Conservation (phyloP, 2,113 vertebrate genomes). For the Zonotrichia leucophrys region DNA sequence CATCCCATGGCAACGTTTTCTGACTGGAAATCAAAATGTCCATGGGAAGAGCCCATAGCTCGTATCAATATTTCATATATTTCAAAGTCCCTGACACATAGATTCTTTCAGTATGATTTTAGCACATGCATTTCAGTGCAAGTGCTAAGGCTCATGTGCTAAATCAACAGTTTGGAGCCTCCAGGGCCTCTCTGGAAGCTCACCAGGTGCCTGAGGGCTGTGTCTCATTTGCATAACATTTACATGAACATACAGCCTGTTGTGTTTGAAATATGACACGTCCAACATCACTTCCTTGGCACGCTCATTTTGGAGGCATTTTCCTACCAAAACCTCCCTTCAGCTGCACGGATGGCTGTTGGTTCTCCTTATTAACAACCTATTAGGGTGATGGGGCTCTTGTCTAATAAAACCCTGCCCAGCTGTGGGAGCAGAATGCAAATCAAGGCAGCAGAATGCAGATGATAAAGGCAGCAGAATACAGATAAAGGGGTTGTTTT, state of each 20-base stretch:
- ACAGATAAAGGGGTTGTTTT: neutral
- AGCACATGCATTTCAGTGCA: neutral
- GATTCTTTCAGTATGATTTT: neutral
- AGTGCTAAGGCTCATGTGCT: neutral
- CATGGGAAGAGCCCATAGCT: neutral
- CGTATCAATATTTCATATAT: neutral
- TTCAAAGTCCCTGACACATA: neutral
- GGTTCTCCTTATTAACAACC: neutral
- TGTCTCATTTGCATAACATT: slow-evolving; percentile 12
- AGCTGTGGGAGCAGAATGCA: neutral
- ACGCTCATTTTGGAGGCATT: neutral
- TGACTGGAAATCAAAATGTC: neutral
- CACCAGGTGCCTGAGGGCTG: slow-evolving; percentile 32
- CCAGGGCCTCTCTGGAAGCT: slow-evolving; percentile 4
- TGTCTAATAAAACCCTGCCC: neutral
- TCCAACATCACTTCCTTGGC: neutral
- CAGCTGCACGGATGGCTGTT: neutral
- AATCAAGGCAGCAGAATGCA: neutral
- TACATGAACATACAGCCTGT: slow-evolving; percentile 12
- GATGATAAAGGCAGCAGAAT: neutral
- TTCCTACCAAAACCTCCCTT: neutral
- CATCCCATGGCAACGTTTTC: neutral
- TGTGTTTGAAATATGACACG: neutral
- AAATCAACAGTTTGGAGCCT: slow-evolving; percentile 28
- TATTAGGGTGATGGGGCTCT: neutral